Percentiles rank a stretch among this genome's conserved stretches.
Conservation (phyloP, 2,113 vertebrate genomes). For the Falco punctatus region DNA sequence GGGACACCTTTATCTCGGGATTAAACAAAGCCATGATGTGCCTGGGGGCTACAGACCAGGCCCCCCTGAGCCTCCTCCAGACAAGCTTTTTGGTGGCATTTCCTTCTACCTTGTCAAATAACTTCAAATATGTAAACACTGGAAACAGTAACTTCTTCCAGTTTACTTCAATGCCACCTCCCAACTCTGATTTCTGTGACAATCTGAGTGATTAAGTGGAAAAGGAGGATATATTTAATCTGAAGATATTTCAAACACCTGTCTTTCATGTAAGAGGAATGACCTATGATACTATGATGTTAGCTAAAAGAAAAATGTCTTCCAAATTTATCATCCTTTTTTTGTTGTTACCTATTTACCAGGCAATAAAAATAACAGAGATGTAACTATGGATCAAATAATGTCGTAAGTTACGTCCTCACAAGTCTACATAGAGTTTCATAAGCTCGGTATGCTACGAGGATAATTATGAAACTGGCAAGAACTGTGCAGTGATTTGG, state of each 20-base stretch:
- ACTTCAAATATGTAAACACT: background rate
- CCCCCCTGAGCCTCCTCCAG: background rate
- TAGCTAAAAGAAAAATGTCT: background rate
- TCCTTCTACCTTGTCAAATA: background rate
- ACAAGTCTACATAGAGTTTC: background rate
- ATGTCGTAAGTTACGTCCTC: rapidly evolving
- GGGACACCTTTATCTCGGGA: background rate
- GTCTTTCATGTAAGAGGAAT: background rate
- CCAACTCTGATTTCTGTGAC: background rate
- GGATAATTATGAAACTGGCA: background rate
- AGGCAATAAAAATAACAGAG: background rate
- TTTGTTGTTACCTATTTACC: background rate
- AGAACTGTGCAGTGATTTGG: background rate
- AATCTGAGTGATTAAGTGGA: background rate
- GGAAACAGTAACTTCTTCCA: background rate
- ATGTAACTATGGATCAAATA: rapidly evolving
- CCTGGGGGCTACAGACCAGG: background rate
- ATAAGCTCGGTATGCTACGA: background rate
- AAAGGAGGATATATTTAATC: background rate
- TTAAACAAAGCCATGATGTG: background rate
- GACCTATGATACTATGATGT: no score
- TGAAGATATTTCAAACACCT: background rate
- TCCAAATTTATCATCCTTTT: background rate
- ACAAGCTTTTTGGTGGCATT: no score
- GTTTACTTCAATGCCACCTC: background rate